Conservation (phyloP, 2,797 vertebrate genomes). For the Threskiornis aethiopicus region DNA sequence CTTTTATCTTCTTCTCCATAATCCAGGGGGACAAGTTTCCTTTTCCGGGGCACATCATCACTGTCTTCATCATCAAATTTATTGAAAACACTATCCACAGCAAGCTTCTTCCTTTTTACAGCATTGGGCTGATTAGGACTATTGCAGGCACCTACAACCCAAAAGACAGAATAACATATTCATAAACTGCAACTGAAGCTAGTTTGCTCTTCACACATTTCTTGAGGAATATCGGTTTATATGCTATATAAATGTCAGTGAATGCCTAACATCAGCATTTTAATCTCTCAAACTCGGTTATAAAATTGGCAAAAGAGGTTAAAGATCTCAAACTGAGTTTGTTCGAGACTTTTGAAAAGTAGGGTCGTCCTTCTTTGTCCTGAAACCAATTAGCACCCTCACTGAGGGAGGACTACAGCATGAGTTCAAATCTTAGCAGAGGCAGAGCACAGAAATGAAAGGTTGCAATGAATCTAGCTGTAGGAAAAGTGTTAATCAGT, state of each 20-base stretch:
- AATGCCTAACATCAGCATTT: neutral
- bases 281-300: neutral
- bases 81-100: constrained; percentile 96
- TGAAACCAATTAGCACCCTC: neutral
- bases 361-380: neutral
- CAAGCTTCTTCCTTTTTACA: constrained; percentile 95
- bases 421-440: neutral
- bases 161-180: neutral
- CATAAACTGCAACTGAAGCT: neutral
- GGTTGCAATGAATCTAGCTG: neutral
- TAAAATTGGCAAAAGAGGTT: neutral
- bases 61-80: constrained; percentile 97
- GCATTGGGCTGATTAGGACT: constrained; percentile 92
- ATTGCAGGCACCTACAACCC: constrained; percentile 83
- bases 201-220: neutral
- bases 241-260: neutral
- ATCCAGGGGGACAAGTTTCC: constrained; percentile 96
- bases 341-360: neutral
- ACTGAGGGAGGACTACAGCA: neutral
- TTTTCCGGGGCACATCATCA: constrained; percentile 92
- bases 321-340: neutral
- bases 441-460: neutral
- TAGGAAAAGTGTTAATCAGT: neutral
- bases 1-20: constrained; percentile 97
- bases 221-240: neutral